Evolutionary conservation across 2,113 vertebrate genomes (phyloP), one percentile per base, ranked within the genome.

Genomic region (Lepus timidus): DNA sequence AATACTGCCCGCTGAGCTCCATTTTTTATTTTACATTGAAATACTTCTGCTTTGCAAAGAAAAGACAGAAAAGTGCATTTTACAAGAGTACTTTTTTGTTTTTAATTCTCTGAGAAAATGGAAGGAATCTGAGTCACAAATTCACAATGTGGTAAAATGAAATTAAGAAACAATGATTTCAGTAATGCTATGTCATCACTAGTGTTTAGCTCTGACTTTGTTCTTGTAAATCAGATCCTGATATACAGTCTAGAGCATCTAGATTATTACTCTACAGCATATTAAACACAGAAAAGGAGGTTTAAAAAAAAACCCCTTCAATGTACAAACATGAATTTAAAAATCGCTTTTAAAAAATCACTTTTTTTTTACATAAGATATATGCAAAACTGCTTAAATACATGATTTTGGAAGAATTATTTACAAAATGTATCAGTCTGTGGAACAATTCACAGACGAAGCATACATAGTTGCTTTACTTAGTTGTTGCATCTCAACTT

Each of bases 251-350:
- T 98, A 98, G 98, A 98, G 98, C 98, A 98, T 98, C 98, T 98
- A 98, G 98, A 97, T 98, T 98, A 98, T 98, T 98, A 98, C 93
- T 98, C 98, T 98, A 99, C 98, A 98, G 98, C 98, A 99, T 98
- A 98, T 98, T 98, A 98, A 99, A 99, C 98, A 99, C 98, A 98
- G 98, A 98, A 99, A 98, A 97, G 96, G 97, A 97, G 96, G 97
- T 93, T 93, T 81, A 84, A 90, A 96, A 97, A 98, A 98, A 97
- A 96, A 96, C 88, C 96, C 98, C 97, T 97, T 97, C 98, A 98
- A 99, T 99, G 98, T 99, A 99, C 99, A 99, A 99, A 99, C 98
- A 98, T 98, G 98, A 98, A 98, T 98, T 98, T 99, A 99, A 99
- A 99, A 99, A 99, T 97, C 31, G 96, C 97, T 94, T 97, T 96